Base-by-base conservation (phyloP, 1,140 invertebrate species). In the Euwallacea fornicatus region DNA sequence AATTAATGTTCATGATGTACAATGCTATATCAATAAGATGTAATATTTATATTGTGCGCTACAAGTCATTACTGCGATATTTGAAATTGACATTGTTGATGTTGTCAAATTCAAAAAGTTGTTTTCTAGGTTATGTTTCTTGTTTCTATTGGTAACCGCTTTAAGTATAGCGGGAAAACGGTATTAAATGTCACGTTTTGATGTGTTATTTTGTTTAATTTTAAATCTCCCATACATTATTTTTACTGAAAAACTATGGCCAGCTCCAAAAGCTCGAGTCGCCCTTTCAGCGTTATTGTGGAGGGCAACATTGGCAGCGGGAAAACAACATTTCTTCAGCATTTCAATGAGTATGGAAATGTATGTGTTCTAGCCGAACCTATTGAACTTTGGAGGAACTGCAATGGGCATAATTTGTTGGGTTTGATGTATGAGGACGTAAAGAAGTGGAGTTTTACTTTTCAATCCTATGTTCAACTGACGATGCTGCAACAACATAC, bases 261-360 rank as follows among this genome's bases (percentile, higher is more conserved):
- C 13, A n/a, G 42, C 8, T 47, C 46, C 16, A 73, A 69, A 42
- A 66, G 7, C 6, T 43, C 47, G 63, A 62, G n/a, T 11, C 85
- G 83, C 72, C 89, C 89, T 0, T 91, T 91, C 73, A 93, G 91
- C 0, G 90, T 96, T 10, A 88, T 93, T 42, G 89, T 97, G 7
- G 95, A 97, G 81, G 95, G 95, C 33, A 97, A 97, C 80, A 96
- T 97, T 77, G 94, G 94, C 42, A 92, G 93, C 81, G 95, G 94
- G 2, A 97, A 97, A 84, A 95, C 94, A 9, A 95, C 94, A 10
- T 93, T 96, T 79, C 79, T 97, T 7, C 88, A 94, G 74, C 88
- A 95, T 83, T 96, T 96, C 81, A 84, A 88, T 62, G 84, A 89
- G 76, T 71, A 72, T 46, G 50, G 74, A 7, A 64, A 79, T 74